Conservation (phyloP, 2,888 invertebrate species). For the Torymus auratus region DNA sequence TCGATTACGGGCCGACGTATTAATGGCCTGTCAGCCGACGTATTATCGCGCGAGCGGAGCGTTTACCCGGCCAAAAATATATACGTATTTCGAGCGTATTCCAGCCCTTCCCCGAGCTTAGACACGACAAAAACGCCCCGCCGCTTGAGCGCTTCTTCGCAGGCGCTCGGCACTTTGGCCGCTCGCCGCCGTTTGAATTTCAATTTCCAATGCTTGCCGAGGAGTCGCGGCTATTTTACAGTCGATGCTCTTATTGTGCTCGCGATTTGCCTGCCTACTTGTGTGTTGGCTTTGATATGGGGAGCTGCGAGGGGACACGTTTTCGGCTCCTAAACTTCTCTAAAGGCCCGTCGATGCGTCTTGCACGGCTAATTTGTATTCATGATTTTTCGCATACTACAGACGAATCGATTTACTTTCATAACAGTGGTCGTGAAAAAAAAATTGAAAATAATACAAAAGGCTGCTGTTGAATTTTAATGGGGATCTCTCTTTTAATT, state of each 20-base stretch:
- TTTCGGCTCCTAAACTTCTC: neutral
- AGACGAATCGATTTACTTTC: no score
- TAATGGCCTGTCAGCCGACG: slow-evolving; percentile 60
- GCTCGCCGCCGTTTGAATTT: slow-evolving; percentile 41
- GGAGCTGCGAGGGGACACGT: neutral
- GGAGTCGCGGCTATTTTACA: slow-evolving; percentile 38
- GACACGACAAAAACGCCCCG: slow-evolving; percentile 12
- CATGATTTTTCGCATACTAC: neutral
- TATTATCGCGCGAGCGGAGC: slow-evolving; percentile 40
- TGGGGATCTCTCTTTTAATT: no score
- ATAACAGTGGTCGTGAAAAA: no score
- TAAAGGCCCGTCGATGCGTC: neutral
- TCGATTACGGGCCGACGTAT: slow-evolving; percentile 56
- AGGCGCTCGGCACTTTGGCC: neutral
- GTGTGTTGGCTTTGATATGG: neutral
- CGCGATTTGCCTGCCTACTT: slow-evolving; percentile 39
- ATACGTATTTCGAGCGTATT: neutral
- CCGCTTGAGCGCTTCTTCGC: neutral
- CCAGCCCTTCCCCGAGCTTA: neutral
- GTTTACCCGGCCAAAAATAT: slow-evolving; percentile 28
- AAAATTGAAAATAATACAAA: no score
- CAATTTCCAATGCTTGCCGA: slow-evolving; percentile 26
- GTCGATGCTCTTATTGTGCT: slow-evolving; percentile 43
- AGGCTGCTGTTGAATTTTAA: no score
- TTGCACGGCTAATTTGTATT: neutral